Percentiles rank a stretch among this genome's conserved stretches.
phyloP scores from a whole-genome alignment of 2,797 vertebrate species.

The Morelia viridis region DNA sequence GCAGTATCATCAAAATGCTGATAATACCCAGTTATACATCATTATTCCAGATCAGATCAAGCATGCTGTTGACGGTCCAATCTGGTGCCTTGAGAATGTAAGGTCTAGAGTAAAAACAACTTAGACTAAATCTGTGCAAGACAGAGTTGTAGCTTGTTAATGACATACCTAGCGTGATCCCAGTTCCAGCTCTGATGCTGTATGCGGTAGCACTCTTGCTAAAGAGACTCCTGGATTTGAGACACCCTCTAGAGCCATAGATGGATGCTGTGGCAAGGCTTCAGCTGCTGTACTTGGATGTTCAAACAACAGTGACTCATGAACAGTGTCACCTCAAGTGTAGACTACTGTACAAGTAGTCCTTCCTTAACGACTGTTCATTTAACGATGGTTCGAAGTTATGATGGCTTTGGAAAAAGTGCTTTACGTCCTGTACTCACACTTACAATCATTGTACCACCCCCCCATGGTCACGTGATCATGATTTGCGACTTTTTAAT shows the following conservation, averaged over 20 bases:
- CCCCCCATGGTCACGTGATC: too few relatives aligned
- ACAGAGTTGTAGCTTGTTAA: not conserved
- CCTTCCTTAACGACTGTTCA: too few relatives aligned
- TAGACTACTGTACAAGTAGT: not conserved
- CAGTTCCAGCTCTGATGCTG: not conserved
- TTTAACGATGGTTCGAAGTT: too few relatives aligned
- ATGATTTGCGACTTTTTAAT: too few relatives aligned
- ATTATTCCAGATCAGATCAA: not conserved
- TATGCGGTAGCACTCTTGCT: not conserved
- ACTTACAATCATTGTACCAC: too few relatives aligned
- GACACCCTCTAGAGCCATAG: not conserved
- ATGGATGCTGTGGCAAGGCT: not conserved
- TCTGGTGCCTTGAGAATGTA: not conserved
- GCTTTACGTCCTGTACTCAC: too few relatives aligned
- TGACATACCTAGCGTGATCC: not conserved
- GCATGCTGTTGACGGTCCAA: not conserved
- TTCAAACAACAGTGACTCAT: not conserved
- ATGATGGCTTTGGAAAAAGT: too few relatives aligned
- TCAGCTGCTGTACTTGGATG: not conserved
- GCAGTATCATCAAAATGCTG: not conserved
- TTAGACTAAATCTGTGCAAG: not conserved
- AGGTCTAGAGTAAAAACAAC: not conserved
- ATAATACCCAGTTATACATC: not conserved
- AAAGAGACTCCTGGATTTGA: not conserved
- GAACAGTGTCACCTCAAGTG: not conserved